These are phyloP conservation scores for Sesia bembeciformis DNA, from an alignment of 2,888 invertebrate genomes.

Conservation along the genomic window DNA sequence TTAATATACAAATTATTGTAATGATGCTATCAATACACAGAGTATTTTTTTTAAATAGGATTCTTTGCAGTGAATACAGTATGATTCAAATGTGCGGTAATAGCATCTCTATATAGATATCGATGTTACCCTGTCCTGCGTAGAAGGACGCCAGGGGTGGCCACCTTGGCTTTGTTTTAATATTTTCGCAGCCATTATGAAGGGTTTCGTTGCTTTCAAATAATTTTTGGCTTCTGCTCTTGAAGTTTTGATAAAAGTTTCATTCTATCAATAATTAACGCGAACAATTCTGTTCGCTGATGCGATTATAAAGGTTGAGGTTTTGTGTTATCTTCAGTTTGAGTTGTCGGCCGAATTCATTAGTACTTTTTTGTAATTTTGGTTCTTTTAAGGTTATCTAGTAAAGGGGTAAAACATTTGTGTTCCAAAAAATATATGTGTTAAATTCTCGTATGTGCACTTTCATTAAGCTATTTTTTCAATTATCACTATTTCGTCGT, in stretches of 20 bases:
- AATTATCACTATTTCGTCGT: no score
- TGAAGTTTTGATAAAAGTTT: constrained; percentile 75
- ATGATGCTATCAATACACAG: no score
- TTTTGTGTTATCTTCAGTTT: constrained; percentile 48
- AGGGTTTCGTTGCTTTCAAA: constrained; percentile 73
- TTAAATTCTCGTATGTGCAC: no score
- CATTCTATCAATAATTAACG: constrained; percentile 75
- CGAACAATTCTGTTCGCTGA: constrained; percentile 59
- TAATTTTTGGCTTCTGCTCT: constrained; percentile 71
- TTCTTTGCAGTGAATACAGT: no score
- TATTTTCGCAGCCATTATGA: constrained; percentile 74
- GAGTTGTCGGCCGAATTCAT: constrained; percentile 3
- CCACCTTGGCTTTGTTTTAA: constrained; percentile 74
- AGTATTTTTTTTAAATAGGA: no score
- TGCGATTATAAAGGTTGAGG: constrained; percentile 67
- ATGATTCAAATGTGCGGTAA: background rate
- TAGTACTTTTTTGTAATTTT: constrained; percentile 4
- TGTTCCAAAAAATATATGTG: no score
- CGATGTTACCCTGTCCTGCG: constrained; percentile 47
- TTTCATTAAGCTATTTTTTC: no score
- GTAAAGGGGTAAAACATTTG: no score
- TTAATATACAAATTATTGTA: no score
- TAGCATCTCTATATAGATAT: constrained; percentile 33
- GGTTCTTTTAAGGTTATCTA: background rate
- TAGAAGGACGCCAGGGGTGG: constrained; percentile 46